Base-by-base conservation (phyloP, 2,888 invertebrate species). In the Cheilosia pagana region DNA sequence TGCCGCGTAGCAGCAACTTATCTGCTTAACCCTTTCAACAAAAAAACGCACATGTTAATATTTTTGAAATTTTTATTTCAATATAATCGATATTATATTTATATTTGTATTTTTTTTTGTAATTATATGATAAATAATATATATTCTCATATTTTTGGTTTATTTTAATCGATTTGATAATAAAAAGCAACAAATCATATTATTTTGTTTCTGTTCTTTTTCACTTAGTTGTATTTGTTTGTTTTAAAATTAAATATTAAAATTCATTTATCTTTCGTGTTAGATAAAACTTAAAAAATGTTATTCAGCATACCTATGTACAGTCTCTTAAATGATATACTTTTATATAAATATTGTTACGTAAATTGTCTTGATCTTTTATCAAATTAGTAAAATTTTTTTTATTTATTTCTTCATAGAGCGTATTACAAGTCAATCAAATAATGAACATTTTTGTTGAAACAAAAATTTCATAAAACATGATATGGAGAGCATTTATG, bases 291-390 rank as follows among this genome's bases (percentile, higher is more conserved):
- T 62, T 50, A 79, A 83, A 79, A 83, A 70, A 28, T 59, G 74
- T 74, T 83, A 68, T 83, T 78, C 74, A 79, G 83, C 83, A 79
- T 83, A 74, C 79, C 68, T 83, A 83, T 83, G 53, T 83, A 83
- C 83, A 83, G 79, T 83, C 83, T 83, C 83, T 83, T 83, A 83
- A 83, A 83, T 83, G 83, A 79, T 83, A 83, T 83, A 52, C 52
- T 71, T 12, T 55, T 70, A 63, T 78, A 52, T 71, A 71, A 60
- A 71, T 75, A 63, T 68, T 67, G 59, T 72, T 50, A 25, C 43
- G 8, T 68, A 53, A 59, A 41, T 43, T 81, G 31, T 75, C 25
- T 71, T 76, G 53, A 28, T 41, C 43, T 43, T 57, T 14, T 68
- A 50, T 63, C 62, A 63, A 78, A 63, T 71, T 35, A 41, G 53